These are phyloP conservation scores for Camelus dromedarius DNA, from an alignment of 2,113 vertebrate genomes.

Conservation along the genomic window DNA sequence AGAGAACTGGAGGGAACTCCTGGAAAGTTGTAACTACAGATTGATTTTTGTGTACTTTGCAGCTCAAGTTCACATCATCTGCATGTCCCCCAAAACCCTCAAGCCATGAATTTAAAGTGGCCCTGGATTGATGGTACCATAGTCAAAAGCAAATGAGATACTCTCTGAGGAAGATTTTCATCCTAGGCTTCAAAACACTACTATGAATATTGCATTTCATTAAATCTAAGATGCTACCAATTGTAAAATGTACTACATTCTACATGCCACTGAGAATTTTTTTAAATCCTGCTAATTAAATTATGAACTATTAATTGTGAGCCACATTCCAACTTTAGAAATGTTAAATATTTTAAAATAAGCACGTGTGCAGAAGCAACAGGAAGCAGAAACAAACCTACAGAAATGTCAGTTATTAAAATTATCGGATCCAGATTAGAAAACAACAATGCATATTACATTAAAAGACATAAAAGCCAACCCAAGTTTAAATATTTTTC, in stretches of 20 bases:
- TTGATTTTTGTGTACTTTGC: neutral
- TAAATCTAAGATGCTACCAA: neutral
- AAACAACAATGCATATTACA: neutral
- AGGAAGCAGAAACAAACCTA: neutral
- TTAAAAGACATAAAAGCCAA: neutral
- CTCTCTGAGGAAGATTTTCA: neutral
- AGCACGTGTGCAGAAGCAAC: neutral
- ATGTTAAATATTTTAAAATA: neutral
- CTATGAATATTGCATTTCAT: neutral
- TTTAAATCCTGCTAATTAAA: too few relatives aligned
- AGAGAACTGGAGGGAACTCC: neutral
- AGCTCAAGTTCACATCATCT: neutral
- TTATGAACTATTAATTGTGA: too few relatives aligned
- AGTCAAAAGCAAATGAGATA: conserved; percentile 4
- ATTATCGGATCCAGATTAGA: neutral
- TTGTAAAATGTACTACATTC: neutral
- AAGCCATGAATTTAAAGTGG: neutral
- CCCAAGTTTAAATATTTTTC: neutral
- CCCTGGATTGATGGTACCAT: neutral
- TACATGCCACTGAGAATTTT: neutral
- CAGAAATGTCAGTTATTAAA: neutral
- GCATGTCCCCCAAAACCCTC: neutral
- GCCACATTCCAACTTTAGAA: neutral
- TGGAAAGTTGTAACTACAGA: neutral
- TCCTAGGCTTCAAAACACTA: neutral